These are phyloP conservation scores for Vanacampus margaritifer DNA, from an alignment of 2,113 vertebrate species.

Conservation along the genomic window DNA sequence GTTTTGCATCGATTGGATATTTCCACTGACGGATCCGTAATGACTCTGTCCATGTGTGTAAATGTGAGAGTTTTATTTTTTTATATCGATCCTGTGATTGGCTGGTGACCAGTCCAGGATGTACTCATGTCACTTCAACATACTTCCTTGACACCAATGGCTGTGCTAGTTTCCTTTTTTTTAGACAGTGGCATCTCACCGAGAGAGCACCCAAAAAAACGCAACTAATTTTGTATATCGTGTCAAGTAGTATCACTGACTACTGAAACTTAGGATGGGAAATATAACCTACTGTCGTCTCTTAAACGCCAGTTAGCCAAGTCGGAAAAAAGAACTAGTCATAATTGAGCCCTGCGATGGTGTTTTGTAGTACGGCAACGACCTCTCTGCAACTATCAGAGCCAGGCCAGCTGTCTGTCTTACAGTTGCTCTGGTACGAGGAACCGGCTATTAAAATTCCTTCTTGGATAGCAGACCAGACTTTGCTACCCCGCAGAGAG, in stretches of 20 bases:
- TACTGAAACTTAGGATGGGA: neutral
- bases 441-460: slow-evolving; percentile 63
- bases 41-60: no score
- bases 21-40: no score
- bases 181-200: neutral
- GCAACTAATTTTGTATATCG: neutral
- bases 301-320: neutral
- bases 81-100: no score
- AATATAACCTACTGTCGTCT: neutral
- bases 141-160: neutral
- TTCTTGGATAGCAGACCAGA: slow-evolving; percentile 25
- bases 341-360: neutral
- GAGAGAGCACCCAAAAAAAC: no score
- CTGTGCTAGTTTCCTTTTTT: neutral
- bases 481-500: slow-evolving; percentile 17
- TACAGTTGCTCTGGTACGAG: slow-evolving; percentile 16
- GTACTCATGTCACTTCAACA: no score
- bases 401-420: slow-evolving; percentile 18
- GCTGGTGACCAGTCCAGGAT: no score
- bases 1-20: no score
- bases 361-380: neutral
- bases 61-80: no score
- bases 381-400: slow-evolving; percentile 7
- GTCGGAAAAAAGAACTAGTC: neutral
- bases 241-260: neutral